Evolutionary conservation across 2,797 vertebrate species (phyloP).

Genomic region (Semotilus atromaculatus): DNA sequence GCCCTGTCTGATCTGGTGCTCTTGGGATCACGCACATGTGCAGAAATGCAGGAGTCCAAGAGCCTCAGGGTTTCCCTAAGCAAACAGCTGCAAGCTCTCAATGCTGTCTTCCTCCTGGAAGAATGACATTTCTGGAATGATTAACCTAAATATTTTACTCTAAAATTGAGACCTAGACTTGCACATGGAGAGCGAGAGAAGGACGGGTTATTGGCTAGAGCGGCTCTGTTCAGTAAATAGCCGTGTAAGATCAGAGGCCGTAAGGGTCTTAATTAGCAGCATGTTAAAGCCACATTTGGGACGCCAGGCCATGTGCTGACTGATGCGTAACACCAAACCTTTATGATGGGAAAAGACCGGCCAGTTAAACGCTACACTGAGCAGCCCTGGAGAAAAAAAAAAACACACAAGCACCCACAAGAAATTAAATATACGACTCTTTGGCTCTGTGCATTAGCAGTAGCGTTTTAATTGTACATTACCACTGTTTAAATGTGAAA

Average conservation of each 20-base stretch:
- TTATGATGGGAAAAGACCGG: slow-evolving; percentile 47
- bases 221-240: slow-evolving; percentile 32
- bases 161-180: slow-evolving; percentile 59
- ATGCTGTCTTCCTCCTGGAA: slow-evolving; percentile 5
- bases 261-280: slow-evolving; percentile 64
- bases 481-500: slow-evolving; percentile 50
- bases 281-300: slow-evolving; percentile 72
- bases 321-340: slow-evolving; percentile 52
- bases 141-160: slow-evolving; percentile 68
- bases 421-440: slow-evolving; percentile 31
- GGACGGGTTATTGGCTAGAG: background rate
- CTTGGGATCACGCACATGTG: background rate
- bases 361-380: background rate
- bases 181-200: slow-evolving; percentile 38
- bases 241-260: slow-evolving; percentile 66
- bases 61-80: slow-evolving; percentile 37
- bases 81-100: slow-evolving; percentile 36
- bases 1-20: slow-evolving; percentile 20
- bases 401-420: slow-evolving; percentile 12
- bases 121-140: slow-evolving; percentile 44
- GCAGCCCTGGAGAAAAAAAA: background rate
- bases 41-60: slow-evolving; percentile 2
- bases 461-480: slow-evolving; percentile 45
- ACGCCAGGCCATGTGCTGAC: slow-evolving; percentile 51
- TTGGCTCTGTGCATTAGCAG: slow-evolving; percentile 38